Evolutionary conservation across 2,888 invertebrate genomes (phyloP), one percentile per base, ranked within the genome.

Genomic region (Amorpha juglandis): DNA sequence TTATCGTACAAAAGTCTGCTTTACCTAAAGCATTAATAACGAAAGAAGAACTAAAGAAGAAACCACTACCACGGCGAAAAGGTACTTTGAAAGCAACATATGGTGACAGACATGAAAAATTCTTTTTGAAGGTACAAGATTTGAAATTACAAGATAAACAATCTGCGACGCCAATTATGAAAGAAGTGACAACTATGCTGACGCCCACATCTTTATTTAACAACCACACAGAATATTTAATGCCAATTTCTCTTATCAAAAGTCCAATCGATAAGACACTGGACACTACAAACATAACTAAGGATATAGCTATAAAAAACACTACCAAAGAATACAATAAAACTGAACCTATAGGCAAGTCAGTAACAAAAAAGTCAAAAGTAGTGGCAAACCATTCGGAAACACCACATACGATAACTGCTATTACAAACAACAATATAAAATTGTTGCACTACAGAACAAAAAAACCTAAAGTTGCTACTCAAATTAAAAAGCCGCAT

Each of bases 71-170:
- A 1, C 82, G 94, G 71, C 81, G 93, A 66, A 94, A 94, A 75
- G 93, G 94, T 3, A 94, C 93, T 3, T 74, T 94, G 0, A 93
- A 93, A 79, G 91, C 93, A 45, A 94, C 93, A 0, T 94, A 94
- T 68, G 93, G 93, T n/a, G 91, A 93, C 53, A 92, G 89, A 77
- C 90, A 91, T 70, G 90, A 91, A 47, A 86, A 85, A 66, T 86
- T 89, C 70, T 90, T 90, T 69, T 68, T 81, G 33, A 86, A 84
- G 70, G 11, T 74, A 0, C 80, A 78, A 58, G 73, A 77, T 8
- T 66, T 47, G 6, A 67, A 67, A 58, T 53, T 21, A 9, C 35
- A 48, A 35, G 7, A 14, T 27, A 50, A 16, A 14, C 47, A 48
- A n/a, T 45, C 45, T 14, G 35, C 16, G 16, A 55, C 19, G 19